Conservation (phyloP, 2,888 invertebrate species). For the Emmelina monodactyla region DNA sequence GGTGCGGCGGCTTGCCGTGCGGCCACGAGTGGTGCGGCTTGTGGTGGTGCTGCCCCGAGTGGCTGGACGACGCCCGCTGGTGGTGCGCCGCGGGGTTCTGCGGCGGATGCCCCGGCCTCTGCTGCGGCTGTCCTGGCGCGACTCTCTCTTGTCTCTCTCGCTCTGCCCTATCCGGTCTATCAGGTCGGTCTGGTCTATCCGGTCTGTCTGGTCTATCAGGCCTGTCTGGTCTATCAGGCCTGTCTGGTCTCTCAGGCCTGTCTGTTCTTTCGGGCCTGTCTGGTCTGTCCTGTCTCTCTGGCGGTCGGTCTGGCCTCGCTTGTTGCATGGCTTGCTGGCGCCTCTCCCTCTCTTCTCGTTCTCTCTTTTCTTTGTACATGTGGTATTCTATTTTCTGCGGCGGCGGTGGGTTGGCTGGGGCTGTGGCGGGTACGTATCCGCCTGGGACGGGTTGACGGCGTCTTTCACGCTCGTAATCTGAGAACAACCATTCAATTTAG, state of each 20-base stretch:
- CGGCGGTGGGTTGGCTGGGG: slow-evolving; percentile 36
- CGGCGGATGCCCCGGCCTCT: slow-evolving; percentile 22
- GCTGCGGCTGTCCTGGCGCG: slow-evolving; percentile 24
- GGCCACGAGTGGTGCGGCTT: slow-evolving; percentile 39
- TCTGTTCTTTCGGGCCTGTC: not conserved
- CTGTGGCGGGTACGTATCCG: slow-evolving; percentile 49
- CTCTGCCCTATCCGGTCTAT: slow-evolving; percentile 18
- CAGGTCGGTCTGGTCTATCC: slow-evolving; percentile 17
- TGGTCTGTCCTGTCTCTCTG: no score
- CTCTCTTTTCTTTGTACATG: slow-evolving; percentile 71
- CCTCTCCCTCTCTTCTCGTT: slow-evolving; percentile 65
- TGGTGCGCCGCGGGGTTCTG: slow-evolving; percentile 27
- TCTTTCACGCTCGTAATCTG: slow-evolving; percentile 58
- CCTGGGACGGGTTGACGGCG: slow-evolving; percentile 46
- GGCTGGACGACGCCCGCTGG: slow-evolving; percentile 23
- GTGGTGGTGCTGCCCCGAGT: slow-evolving; percentile 37
- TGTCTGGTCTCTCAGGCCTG: slow-evolving; percentile 2
- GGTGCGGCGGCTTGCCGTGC: slow-evolving; percentile 40
- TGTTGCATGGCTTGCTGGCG: slow-evolving; percentile 32
- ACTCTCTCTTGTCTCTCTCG: no score
- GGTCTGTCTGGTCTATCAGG: slow-evolving; percentile 16
- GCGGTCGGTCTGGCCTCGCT: slow-evolving; percentile 18
- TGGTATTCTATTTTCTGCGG: slow-evolving; percentile 66
- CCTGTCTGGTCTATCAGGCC: slow-evolving; percentile 14
- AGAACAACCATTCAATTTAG: not conserved